Evolutionary conservation across 2,113 vertebrate genomes (phyloP).

Genomic region (Empidonax alnorum): DNA sequence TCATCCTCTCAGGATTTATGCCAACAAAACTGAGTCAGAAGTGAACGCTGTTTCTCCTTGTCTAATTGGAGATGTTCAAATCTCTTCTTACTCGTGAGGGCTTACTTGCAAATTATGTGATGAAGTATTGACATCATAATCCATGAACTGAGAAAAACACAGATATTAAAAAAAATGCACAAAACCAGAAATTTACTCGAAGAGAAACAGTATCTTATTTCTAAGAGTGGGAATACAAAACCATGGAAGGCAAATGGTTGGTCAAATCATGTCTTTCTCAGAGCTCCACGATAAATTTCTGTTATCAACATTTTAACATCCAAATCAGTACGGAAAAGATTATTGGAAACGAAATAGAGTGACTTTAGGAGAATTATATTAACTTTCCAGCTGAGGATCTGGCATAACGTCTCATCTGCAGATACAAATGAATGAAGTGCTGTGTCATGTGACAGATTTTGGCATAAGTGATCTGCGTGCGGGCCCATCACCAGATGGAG

Average conservation of each 20-base stretch:
- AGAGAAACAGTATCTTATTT: not conserved
- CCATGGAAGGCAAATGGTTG: not conserved
- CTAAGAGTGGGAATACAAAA: slow-evolving; percentile 17
- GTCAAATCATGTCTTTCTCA: not conserved
- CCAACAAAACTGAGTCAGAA: slow-evolving; percentile 40
- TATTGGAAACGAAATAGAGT: not conserved
- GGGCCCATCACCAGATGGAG: not conserved
- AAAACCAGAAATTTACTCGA: not conserved
- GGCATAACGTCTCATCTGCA: not conserved
- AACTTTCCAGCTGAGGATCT: not conserved
- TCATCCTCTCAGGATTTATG: not conserved
- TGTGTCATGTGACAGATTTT: not conserved
- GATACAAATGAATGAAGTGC: not conserved
- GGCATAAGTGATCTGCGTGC: not conserved
- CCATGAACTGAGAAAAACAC: not conserved
- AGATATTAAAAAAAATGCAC: not conserved
- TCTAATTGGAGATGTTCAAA: slow-evolving; percentile 32
- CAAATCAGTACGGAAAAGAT: not conserved
- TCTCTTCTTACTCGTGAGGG: not conserved
- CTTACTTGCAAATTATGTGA: slow-evolving; percentile 17
- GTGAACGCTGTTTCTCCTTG: not conserved
- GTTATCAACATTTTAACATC: not conserved
- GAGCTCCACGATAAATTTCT: not conserved
- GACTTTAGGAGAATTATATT: not conserved
- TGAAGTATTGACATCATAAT: slow-evolving; percentile 9